A percentile compares a stretch with the other conserved stretches of the same genome.
Conservation (phyloP, 1,140 invertebrate genomes). For the Melipona quadrifasciata region DNA sequence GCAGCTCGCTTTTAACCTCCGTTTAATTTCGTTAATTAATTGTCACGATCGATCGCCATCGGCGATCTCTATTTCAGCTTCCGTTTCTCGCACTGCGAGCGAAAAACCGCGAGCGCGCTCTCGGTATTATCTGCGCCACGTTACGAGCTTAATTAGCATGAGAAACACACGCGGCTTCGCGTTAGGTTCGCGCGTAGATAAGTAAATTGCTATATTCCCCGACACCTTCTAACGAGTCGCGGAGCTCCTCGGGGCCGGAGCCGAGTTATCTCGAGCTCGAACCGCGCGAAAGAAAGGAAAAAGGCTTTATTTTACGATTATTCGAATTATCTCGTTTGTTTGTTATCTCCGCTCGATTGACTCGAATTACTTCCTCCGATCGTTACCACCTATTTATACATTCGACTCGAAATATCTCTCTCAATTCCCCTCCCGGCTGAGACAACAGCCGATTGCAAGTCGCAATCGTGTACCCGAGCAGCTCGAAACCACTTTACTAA, state of each 20-base stretch:
- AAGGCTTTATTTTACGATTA: too few species aligned
- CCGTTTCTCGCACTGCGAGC: neutral
- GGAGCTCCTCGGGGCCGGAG: too few species aligned
- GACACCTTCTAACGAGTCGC: neutral
- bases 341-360: neutral
- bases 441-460: neutral
- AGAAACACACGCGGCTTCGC: slow-evolving; percentile 1
- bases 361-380: neutral
- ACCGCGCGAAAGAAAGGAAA: too few species aligned
- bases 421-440: neutral
- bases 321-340: too few species aligned
- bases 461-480: neutral
- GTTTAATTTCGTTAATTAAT: slow-evolving; percentile 46
- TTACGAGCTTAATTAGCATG: slow-evolving; percentile 44
- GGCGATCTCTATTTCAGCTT: neutral
- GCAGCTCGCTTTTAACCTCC: neutral
- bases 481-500: neutral
- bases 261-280: too few species aligned
- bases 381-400: neutral
- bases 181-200: neutral
- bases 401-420: neutral
- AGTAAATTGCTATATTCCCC: neutral
- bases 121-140: neutral
- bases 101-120: neutral
- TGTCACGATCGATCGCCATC: slow-evolving; percentile 10